A percentile compares a stretch with the other conserved stretches of the same genome.
These are phyloP conservation scores for Drosophila prosaltans DNA, from an alignment of 1,140 invertebrate species.

Conservation along the genomic window DNA sequence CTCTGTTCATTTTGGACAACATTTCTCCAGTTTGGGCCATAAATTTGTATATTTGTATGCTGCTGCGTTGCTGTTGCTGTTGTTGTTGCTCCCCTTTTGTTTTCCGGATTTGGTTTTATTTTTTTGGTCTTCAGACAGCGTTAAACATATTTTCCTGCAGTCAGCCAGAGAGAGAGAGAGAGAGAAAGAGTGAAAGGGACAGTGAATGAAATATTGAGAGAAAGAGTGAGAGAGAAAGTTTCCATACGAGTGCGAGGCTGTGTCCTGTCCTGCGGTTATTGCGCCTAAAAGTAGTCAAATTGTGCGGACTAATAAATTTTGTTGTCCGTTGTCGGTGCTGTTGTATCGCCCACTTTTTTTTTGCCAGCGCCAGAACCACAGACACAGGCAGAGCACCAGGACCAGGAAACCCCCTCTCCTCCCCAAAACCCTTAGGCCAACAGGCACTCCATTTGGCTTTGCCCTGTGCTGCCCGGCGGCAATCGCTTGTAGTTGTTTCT, in stretches of 20 bases:
- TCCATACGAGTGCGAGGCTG: slow-evolving; percentile 36
- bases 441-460: slow-evolving; percentile 69
- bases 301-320: slow-evolving; percentile 81
- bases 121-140: slow-evolving; percentile 49
- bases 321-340: slow-evolving; percentile 71
- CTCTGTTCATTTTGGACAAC: slow-evolving; percentile 46
- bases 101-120: slow-evolving; percentile 37
- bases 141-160: slow-evolving; percentile 70
- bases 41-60: slow-evolving; percentile 77
- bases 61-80: slow-evolving; percentile 32
- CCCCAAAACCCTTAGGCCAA: too few species aligned
- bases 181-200: not conserved
- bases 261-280: slow-evolving; percentile 71
- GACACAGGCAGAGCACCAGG: not conserved
- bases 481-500: slow-evolving; percentile 49
- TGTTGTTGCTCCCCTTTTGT: slow-evolving; percentile 39
- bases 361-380: slow-evolving; percentile 18
- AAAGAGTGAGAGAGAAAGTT: slow-evolving; percentile 49
- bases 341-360: slow-evolving; percentile 65
- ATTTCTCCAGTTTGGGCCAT: slow-evolving; percentile 75
- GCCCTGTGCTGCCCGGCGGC: slow-evolving; percentile 63
- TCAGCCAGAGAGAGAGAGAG: slow-evolving; percentile 9
- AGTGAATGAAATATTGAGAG: slow-evolving; percentile 39
- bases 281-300: slow-evolving; percentile 80
- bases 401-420: not conserved